Conservation (phyloP, 2,888 invertebrate genomes). For the Germaria angustata region DNA sequence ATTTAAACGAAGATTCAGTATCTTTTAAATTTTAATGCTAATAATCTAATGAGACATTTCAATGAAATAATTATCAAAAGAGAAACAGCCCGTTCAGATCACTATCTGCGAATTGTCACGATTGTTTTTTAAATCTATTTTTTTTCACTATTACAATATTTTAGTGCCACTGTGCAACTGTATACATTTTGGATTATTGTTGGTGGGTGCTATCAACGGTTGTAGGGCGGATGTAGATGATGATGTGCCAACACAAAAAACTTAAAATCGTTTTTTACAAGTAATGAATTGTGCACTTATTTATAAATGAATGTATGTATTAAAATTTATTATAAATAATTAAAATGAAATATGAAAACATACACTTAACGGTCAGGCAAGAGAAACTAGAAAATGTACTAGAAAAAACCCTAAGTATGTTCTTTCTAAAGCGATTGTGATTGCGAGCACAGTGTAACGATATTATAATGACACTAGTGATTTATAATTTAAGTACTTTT, state of each 20-base stretch:
- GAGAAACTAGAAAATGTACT: background rate
- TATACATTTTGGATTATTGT: background rate
- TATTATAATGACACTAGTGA: background rate
- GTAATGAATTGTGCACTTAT: conserved; percentile 1
- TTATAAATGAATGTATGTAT: background rate
- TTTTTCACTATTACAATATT: too few relatives aligned
- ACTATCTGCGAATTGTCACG: too few relatives aligned
- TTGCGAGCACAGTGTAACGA: background rate
- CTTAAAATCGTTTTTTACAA: background rate
- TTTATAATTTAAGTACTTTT: background rate
- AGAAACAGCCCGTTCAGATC: too few relatives aligned
- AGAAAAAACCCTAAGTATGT: background rate
- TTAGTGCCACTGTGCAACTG: background rate
- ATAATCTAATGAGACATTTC: too few relatives aligned
- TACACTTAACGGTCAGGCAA: conserved; percentile 43
- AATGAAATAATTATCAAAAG: too few relatives aligned
- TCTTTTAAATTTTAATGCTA: too few relatives aligned
- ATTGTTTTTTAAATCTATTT: too few relatives aligned
- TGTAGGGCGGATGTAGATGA: background rate
- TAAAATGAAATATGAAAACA: conserved; percentile 58
- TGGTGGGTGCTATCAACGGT: background rate
- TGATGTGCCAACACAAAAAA: background rate
- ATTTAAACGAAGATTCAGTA: too few relatives aligned
- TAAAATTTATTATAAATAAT: conserved; percentile 55
- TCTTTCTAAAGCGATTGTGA: conserved; percentile 1